phyloP scores from a whole-genome alignment of 2,113 vertebrate genomes.

The Sakesphorus luctuosus region DNA sequence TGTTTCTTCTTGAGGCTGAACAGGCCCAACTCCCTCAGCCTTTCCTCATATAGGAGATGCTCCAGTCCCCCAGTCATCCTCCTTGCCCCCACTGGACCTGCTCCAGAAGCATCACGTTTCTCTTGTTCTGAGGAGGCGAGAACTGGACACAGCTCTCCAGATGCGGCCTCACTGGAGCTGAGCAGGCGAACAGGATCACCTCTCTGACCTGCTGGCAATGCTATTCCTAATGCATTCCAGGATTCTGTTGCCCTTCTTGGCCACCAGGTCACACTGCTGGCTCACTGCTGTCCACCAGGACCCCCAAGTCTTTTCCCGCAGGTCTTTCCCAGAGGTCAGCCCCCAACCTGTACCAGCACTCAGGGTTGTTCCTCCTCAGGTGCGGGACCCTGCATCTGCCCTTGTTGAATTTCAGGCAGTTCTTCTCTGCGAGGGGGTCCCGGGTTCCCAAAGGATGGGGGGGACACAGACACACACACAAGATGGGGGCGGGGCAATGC shows the following conservation, averaged over 20 bases:
- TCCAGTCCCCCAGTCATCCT: background rate
- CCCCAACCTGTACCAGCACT: rapidly evolving
- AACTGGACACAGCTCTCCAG: background rate
- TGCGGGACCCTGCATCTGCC: background rate
- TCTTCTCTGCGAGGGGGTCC: no score
- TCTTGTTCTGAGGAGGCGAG: background rate
- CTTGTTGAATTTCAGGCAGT: background rate
- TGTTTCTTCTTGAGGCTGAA: background rate
- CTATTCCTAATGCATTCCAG: background rate
- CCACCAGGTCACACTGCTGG: background rate
- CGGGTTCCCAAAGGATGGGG: rapidly evolving
- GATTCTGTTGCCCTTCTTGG: background rate
- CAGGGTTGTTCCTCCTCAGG: background rate
- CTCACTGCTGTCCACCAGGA: background rate
- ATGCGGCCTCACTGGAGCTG: background rate
- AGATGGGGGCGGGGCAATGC: rapidly evolving
- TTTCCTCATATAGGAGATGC: background rate
- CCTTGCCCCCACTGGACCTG: background rate
- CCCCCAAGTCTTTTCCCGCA: background rate
- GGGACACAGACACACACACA: background rate
- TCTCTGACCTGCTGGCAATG: background rate
- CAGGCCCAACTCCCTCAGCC: background rate
- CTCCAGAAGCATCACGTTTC: background rate
- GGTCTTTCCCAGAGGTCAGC: background rate
- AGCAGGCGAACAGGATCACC: background rate